These are phyloP conservation scores for Erebia epiphron DNA, from an alignment of 2,888 invertebrate species.

Conservation along the genomic window DNA sequence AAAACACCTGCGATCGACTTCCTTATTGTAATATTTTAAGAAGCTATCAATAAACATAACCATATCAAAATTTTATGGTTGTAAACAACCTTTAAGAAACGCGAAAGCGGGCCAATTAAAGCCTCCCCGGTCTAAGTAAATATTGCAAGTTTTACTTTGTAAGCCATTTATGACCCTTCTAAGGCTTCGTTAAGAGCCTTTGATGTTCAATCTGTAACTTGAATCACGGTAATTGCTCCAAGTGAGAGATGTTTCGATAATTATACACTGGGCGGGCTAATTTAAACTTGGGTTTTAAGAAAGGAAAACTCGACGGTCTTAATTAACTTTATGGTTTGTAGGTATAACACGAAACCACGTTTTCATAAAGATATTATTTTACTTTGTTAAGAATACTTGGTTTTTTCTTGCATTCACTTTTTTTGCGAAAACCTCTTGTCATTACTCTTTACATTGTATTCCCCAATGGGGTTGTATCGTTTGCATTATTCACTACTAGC, in stretches of 20 bases:
- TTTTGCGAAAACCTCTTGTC: no score
- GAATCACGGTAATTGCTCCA: slow-evolving; percentile 71
- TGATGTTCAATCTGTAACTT: slow-evolving; percentile 80
- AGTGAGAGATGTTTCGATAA: slow-evolving; percentile 52
- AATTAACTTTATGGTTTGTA: slow-evolving; percentile 17
- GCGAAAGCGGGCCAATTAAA: slow-evolving; percentile 74
- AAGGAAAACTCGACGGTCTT: slow-evolving; percentile 18
- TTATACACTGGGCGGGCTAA: slow-evolving; percentile 42
- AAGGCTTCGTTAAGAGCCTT: slow-evolving; percentile 77
- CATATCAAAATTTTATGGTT: slow-evolving; percentile 50
- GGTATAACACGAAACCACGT: neutral
- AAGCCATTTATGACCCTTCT: slow-evolving; percentile 73
- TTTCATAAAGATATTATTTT: neutral
- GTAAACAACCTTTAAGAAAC: slow-evolving; percentile 66
- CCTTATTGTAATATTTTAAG: neutral
- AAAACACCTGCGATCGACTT: no score
- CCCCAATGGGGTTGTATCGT: no score
- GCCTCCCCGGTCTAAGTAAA: slow-evolving; percentile 70
- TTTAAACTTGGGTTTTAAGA: slow-evolving; percentile 30
- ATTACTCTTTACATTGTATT: no score
- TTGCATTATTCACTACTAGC: no score
- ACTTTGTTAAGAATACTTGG: neutral
- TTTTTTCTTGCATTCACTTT: no score
- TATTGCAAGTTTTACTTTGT: slow-evolving; percentile 70
- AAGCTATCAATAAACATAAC: neutral